Evolutionary conservation across 2,888 invertebrate genomes (phyloP).

Genomic region (Ptychoptera contaminata): DNA sequence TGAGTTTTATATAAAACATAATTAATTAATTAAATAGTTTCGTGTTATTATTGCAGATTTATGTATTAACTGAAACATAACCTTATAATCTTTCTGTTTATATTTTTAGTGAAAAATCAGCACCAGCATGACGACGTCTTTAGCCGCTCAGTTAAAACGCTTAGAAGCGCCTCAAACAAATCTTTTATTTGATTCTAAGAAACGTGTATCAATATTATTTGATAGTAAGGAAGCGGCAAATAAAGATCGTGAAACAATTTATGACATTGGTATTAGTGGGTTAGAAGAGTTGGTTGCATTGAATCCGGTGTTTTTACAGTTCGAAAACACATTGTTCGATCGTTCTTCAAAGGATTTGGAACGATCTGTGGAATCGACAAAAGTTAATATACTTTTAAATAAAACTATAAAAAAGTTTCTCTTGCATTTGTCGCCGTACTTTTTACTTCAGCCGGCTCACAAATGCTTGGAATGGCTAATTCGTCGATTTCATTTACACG

Average conservation of each 20-base stretch:
- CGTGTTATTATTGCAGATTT: too few relatives aligned
- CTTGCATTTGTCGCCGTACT: slow-evolving; percentile 70
- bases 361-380: slow-evolving; percentile 56
- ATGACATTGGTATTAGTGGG: slow-evolving; percentile 74
- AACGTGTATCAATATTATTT: slow-evolving; percentile 71
- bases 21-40: too few relatives aligned
- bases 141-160: slow-evolving; percentile 62
- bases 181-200: slow-evolving; percentile 47
- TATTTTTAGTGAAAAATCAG: too few relatives aligned
- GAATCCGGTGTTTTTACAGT: slow-evolving; percentile 55
- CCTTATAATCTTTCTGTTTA: too few relatives aligned
- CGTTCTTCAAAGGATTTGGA: slow-evolving; percentile 61
- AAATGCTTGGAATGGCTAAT: slow-evolving; percentile 94
- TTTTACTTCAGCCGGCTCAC: slow-evolving; percentile 63
- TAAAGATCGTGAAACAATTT: slow-evolving; percentile 69
- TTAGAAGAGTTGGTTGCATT: slow-evolving; percentile 64
- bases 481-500: slow-evolving; percentile 72
- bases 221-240: slow-evolving; percentile 78
- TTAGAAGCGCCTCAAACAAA: slow-evolving; percentile 62
- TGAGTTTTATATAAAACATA: too few relatives aligned
- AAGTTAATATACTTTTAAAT: slow-evolving; percentile 62
- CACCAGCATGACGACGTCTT: slow-evolving; percentile 45
- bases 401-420: slow-evolving; percentile 63
- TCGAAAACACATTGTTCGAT: slow-evolving; percentile 61
- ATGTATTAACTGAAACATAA: too few relatives aligned